phyloP scores from a whole-genome alignment of 2,113 vertebrate species.

The Eurystomus gularis region DNA sequence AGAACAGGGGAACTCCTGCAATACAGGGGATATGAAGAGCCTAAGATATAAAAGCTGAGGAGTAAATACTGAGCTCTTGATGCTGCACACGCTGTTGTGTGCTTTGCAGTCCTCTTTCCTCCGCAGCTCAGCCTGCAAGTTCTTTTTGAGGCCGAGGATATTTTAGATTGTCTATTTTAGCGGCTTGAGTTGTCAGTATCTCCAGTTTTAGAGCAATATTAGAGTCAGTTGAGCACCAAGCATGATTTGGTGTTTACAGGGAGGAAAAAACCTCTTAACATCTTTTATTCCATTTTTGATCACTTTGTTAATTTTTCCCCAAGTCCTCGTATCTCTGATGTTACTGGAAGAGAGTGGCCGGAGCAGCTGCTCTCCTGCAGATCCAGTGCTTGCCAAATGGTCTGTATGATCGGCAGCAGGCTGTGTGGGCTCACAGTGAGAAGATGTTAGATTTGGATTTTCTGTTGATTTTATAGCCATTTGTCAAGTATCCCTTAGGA shows the following conservation, averaged over 20 bases:
- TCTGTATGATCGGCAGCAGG: conserved; percentile 50
- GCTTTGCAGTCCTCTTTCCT: not conserved
- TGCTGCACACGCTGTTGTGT: rapidly evolving
- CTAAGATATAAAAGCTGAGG: not conserved
- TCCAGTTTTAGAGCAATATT: conserved; percentile 11
- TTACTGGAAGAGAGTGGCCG: conserved; percentile 63
- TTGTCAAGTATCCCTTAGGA: conserved; percentile 74
- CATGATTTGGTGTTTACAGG: conserved; percentile 71
- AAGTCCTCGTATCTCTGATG: conserved; percentile 76
- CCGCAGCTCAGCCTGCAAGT: not conserved
- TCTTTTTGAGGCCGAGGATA: not conserved
- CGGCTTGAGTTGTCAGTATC: not conserved
- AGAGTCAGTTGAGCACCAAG: conserved; percentile 36
- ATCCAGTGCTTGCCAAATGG: conserved; percentile 70
- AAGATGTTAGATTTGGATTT: conserved; percentile 62
- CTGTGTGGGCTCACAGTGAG: conserved; percentile 53
- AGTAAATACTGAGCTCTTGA: not conserved
- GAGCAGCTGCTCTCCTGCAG: conserved; percentile 71
- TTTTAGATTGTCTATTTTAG: not conserved
- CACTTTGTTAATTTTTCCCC: conserved; percentile 75
- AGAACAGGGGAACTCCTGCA: not conserved
- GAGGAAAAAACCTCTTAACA: conserved; percentile 64
- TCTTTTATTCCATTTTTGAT: conserved; percentile 76
- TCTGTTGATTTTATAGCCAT: conserved; percentile 67
- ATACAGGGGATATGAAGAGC: not conserved